phyloP scores from a whole-genome alignment of 2,888 invertebrate species.

The Neoaliturus tenellus region DNA sequence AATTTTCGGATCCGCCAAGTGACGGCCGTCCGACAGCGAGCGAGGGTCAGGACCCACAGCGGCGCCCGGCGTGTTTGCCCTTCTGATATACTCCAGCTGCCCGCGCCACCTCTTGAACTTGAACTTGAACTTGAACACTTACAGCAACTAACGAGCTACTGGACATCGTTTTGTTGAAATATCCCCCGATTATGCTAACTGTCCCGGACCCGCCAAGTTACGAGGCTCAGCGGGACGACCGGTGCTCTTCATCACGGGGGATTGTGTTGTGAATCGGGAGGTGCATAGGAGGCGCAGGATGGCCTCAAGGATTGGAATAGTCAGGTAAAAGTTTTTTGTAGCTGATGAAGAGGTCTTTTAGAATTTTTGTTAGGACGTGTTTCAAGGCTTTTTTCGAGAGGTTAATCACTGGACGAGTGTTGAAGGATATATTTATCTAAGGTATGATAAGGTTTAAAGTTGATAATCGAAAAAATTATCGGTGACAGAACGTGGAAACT shows the following conservation, averaged over 20 bases:
- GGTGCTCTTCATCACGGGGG: not conserved
- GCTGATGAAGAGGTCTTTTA: no score
- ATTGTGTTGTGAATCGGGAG: not conserved
- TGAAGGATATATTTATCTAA: no score
- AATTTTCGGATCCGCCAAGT: not conserved
- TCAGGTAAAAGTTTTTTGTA: no score
- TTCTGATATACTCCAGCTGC: slow-evolving; percentile 26
- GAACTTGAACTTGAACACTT: slow-evolving; percentile 20
- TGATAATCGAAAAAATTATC: no score
- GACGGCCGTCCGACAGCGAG: not conserved
- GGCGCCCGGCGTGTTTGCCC: not conserved
- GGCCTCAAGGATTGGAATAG: no score
- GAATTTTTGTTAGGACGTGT: no score
- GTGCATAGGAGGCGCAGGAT: no score
- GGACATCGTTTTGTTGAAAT: slow-evolving; percentile 32
- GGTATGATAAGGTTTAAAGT: no score
- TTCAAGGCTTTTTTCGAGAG: no score
- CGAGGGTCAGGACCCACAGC: not conserved
- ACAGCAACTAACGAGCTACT: slow-evolving; percentile 36
- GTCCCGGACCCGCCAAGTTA: not conserved
- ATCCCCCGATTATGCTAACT: slow-evolving; percentile 32
- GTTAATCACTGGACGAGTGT: no score
- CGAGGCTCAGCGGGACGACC: not conserved
- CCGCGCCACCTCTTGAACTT: not conserved
- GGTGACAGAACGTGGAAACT: no score